A percentile compares a stretch with the other conserved stretches of the same genome.
Conservation (phyloP, 2,113 vertebrate species). For the Periophthalmodon schlosseri region DNA sequence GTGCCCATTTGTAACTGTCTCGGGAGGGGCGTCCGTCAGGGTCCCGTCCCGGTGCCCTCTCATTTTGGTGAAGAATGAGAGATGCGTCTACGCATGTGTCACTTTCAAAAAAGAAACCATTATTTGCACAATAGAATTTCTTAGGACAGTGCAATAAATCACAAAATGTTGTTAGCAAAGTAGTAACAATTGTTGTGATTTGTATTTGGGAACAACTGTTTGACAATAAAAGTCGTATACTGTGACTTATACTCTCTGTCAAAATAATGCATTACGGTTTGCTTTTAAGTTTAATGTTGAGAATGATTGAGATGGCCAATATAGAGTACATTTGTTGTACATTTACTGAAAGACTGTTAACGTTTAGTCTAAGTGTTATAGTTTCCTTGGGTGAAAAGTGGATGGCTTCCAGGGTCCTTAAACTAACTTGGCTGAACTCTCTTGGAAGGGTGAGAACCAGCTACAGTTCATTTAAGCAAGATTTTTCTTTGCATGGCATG, state of each 20-base stretch:
- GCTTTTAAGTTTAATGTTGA: background rate
- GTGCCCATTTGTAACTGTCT: conserved; percentile 75
- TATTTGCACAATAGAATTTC: conserved; percentile 16
- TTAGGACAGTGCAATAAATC: background rate
- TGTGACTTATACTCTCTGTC: background rate
- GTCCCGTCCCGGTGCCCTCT: conserved; percentile 37
- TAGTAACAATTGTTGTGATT: conserved; percentile 47
- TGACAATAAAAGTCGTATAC: background rate
- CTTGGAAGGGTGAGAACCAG: background rate
- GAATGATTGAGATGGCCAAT: background rate
- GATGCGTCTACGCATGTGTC: conserved; percentile 52
- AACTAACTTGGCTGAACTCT: background rate
- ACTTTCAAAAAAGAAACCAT: conserved; percentile 34
- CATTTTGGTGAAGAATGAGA: conserved; percentile 44
- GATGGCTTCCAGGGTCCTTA: too few species aligned
- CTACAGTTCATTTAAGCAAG: background rate
- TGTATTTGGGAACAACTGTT: conserved; percentile 28
- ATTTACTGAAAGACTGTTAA: too few species aligned
- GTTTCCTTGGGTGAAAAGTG: too few species aligned
- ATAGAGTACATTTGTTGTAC: too few species aligned
- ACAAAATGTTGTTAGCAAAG: background rate
- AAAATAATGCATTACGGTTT: background rate
- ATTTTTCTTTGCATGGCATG: background rate
- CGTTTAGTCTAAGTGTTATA: too few species aligned
- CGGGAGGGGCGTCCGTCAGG: conserved; percentile 53